A percentile compares a stretch with the other conserved stretches of the same genome.
phyloP scores from a whole-genome alignment of 2,797 vertebrate genomes.

The Pristis pectinata region DNA sequence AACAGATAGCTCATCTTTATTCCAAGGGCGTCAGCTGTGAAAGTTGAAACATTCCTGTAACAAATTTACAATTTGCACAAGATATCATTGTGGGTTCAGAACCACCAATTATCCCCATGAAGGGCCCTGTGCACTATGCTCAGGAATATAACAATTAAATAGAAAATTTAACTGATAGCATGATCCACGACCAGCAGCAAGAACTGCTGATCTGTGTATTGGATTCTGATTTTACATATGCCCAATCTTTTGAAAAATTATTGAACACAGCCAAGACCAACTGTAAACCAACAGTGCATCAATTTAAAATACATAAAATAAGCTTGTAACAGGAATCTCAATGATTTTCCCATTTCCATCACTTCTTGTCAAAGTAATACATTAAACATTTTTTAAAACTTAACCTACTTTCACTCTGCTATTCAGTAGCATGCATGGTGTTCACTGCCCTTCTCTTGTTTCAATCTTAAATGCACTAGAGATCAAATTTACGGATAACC shows the following conservation, averaged over 20 bases:
- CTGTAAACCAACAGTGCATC: not conserved
- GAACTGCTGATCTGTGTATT: not conserved
- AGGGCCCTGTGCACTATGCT: no score
- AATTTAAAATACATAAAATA: not conserved
- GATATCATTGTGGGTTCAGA: not conserved
- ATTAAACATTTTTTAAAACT: not conserved
- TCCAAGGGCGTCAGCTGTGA: not conserved
- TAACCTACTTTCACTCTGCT: not conserved
- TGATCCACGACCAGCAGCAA: not conserved
- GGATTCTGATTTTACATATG: not conserved
- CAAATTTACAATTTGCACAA: not conserved
- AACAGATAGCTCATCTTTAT: not conserved
- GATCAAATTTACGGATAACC: not conserved
- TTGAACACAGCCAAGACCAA: not conserved
- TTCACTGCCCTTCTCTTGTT: not conserved
- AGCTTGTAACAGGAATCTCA: not conserved
- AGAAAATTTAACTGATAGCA: not conserved
- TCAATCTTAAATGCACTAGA: not conserved
- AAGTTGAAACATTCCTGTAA: not conserved
- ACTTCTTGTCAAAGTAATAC: not conserved
- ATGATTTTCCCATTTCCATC: not conserved
- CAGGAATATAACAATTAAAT: not conserved
- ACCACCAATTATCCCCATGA: not conserved
- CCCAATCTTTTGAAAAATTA: not conserved
- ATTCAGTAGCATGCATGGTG: not conserved